A percentile compares a stretch with the other conserved stretches of the same genome.
Evolutionary conservation across 2,888 invertebrate genomes (phyloP).

Genomic region (Cancer borealis): DNA sequence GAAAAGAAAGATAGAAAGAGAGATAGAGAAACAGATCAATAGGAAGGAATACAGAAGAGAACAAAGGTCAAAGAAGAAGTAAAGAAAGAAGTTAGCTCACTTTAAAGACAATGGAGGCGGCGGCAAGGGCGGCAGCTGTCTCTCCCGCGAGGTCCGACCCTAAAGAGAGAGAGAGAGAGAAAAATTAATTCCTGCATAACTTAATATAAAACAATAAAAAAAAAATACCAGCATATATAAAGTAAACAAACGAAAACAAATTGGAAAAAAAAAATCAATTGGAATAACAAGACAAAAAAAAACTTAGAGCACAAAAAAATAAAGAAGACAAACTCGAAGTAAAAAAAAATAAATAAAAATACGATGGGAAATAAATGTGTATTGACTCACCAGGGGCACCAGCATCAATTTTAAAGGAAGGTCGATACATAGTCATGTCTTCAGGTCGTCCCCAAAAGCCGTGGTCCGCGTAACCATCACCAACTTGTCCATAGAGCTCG

Average conservation of each 20-base stretch:
- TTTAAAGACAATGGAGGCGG: constrained; percentile 13
- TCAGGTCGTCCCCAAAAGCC: constrained; percentile 56
- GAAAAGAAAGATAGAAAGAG: neutral
- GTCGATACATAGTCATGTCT: constrained; percentile 50
- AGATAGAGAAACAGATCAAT: neutral
- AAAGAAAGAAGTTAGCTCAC: neutral
- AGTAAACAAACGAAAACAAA: no score
- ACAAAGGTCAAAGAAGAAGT: neutral
- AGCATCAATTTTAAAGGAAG: constrained; percentile 27
- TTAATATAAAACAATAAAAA: no score
- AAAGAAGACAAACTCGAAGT: no score
- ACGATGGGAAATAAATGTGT: neutral
- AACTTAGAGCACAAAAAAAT: no score
- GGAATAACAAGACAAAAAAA: neutral
- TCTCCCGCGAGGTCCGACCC: neutral
- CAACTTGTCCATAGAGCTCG: constrained; percentile 64
- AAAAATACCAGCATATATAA: no score
- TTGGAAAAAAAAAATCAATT: no score
- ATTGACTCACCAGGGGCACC: neutral
- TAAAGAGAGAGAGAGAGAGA: constrained; percentile 38
- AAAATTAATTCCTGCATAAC: no score
- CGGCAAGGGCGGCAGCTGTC: neutral
- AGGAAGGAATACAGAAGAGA: neutral
- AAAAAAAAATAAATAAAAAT: neutral
- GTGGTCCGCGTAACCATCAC: constrained; percentile 21